Evolutionary conservation across 1,140 invertebrate genomes (phyloP).

Genomic region (Steinernema feltiae): DNA sequence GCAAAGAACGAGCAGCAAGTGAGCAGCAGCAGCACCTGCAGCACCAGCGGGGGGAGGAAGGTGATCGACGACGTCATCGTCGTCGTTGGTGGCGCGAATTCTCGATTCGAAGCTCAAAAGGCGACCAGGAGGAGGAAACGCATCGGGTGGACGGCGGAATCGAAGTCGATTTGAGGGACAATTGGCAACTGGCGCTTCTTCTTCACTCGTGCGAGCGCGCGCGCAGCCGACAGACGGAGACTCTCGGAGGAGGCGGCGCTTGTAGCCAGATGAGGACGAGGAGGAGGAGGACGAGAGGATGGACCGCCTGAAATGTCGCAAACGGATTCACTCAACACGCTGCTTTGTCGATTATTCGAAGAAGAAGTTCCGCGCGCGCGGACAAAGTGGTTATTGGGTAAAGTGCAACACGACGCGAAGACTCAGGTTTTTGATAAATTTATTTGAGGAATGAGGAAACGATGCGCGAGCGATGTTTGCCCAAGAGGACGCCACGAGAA

Average conservation of each 20-base stretch:
- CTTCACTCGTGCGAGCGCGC: not conserved
- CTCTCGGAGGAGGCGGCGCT: not conserved
- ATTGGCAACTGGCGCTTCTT: not conserved
- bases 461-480: too few relatives aligned
- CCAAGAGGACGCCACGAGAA: too few relatives aligned
- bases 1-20: not conserved
- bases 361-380: not conserved
- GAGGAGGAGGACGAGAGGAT: too few relatives aligned
- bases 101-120: not conserved
- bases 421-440: not conserved
- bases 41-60: not conserved
- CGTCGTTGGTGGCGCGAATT: not conserved
- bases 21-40: not conserved
- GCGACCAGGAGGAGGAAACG: not conserved
- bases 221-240: not conserved
- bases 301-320: not conserved
- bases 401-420: not conserved
- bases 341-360: not conserved
- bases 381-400: not conserved
- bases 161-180: constrained; percentile 11
- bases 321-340: too few relatives aligned
- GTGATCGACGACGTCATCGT: too few relatives aligned
- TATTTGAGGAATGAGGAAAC: too few relatives aligned
- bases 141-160: not conserved
- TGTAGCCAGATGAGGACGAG: too few relatives aligned